phyloP scores from a whole-genome alignment of 1,140 invertebrate species.

The Drosophila persimilis region DNA sequence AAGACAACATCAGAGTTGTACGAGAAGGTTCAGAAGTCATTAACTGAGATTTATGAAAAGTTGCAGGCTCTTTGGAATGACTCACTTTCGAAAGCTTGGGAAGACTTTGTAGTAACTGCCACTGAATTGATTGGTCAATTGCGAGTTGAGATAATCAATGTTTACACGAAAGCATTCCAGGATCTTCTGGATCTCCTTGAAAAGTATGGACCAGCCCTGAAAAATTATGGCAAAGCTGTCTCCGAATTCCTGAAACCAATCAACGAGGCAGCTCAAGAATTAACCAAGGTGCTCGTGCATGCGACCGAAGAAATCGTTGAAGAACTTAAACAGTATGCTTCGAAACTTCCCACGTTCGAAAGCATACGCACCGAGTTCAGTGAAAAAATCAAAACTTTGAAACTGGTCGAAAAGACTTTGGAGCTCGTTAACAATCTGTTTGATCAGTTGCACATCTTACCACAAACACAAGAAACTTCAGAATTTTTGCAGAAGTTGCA shows the following conservation, averaged over 20 bases:
- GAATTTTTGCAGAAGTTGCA: conserved; percentile 84
- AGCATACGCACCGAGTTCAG: conserved; percentile 43
- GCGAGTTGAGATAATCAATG: conserved; percentile 42
- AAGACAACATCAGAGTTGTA: conserved; percentile 84
- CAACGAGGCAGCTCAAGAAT: conserved; percentile 84
- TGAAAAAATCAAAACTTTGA: conserved; percentile 58
- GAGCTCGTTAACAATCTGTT: conserved; percentile 84
- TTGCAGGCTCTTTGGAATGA: conserved; percentile 85
- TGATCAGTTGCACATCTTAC: conserved; percentile 83
- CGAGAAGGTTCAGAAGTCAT: conserved; percentile 83
- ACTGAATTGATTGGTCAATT: conserved; percentile 53
- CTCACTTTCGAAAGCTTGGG: conserved; percentile 75
- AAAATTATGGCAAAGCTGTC: conserved; percentile 85
- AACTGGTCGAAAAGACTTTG: conserved; percentile 83
- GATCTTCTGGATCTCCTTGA: conserved; percentile 49
- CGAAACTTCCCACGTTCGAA: conserved; percentile 83
- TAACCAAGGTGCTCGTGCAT: conserved; percentile 82
- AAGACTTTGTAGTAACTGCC: conserved; percentile 46
- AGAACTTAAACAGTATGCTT: conserved; percentile 84
- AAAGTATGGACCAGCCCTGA: conserved; percentile 86
- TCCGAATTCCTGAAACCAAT: conserved; percentile 85
- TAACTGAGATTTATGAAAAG: conserved; percentile 78
- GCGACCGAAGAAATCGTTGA: conserved; percentile 84
- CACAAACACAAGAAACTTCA: conserved; percentile 85
- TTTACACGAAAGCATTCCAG: conserved; percentile 50